Percentiles rank a stretch among this genome's conserved stretches.
Conservation (phyloP, 2,113 vertebrate genomes). For the Hippoglossus stenolepis region DNA sequence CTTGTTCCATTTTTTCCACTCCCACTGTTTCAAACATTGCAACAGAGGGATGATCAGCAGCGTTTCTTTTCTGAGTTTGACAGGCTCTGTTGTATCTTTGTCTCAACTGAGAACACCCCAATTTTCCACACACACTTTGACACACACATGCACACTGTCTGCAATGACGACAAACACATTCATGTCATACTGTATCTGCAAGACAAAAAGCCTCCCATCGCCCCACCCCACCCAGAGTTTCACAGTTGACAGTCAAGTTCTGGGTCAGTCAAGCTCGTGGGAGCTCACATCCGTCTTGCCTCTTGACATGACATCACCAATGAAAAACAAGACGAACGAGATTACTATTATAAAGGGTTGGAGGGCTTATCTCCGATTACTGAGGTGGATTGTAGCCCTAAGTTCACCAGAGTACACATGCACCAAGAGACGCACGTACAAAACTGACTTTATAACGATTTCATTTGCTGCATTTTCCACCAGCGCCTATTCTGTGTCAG, state of each 20-base stretch:
- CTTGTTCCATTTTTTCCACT: constrained; percentile 31
- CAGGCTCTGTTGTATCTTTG: constrained; percentile 17
- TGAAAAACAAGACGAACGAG: constrained; percentile 73
- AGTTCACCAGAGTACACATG: neutral
- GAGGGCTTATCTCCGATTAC: constrained; percentile 35
- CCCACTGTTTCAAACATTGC: constrained; percentile 38
- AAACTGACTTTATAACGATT: neutral
- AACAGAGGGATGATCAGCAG: constrained; percentile 16
- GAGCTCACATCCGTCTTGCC: constrained; percentile 55
- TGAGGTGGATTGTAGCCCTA: constrained; percentile 9
- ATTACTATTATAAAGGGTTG: constrained; percentile 50
- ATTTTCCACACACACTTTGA: neutral
- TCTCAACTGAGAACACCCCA: constrained; percentile 16
- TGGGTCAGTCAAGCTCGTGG: constrained; percentile 55
- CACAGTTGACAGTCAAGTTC: constrained; percentile 68
- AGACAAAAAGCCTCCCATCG: constrained; percentile 39
- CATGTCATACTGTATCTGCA: constrained; percentile 50
- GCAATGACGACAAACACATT: constrained; percentile 40
- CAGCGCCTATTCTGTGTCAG: constrained; percentile 31
- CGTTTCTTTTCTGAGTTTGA: constrained; percentile 10
- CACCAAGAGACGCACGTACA: neutral
- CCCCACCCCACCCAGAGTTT: constrained; percentile 57
- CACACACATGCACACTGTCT: constrained; percentile 4
- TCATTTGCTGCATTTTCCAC: constrained; percentile 41
- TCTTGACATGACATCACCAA: constrained; percentile 50